Evolutionary conservation across 2,888 invertebrate genomes (phyloP), one percentile per base, ranked within the genome.

Genomic region (Rhabditoides inermis): DNA sequence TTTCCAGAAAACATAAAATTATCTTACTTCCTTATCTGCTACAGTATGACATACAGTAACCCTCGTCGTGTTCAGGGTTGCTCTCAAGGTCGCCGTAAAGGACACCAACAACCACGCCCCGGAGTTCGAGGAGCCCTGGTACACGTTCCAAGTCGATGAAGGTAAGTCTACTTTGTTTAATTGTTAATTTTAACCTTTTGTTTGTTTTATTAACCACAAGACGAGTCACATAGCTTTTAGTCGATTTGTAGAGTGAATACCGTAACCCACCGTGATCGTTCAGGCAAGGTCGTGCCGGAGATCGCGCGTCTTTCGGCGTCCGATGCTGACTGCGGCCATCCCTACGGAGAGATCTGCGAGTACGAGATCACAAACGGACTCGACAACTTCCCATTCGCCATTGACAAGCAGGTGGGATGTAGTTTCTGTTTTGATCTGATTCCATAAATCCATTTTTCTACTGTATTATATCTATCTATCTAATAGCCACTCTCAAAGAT

Each of bases 61-160:
- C 28, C 28, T n/a, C 6, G 22, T 12, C 25, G 6, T 32, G 46
- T 66, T 55, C 53, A 66, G 66, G 3, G 71, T 68, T 7, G 46
- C 66, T 5, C 55, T 73, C 37, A 65, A 65, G 46, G 62, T 95
- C 73, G 88, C 88, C 22, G 91, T 95, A 58, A 86, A 88, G 54
- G 94, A 94, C 80, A 90, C 91, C 68, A 94, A 94, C 81, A 91
- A 92, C 78, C 91, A 87, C 80, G 86, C 88, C 26, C 94, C 94
- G 2, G 86, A 86, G 58, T 94, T 92, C 82, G 82, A 86, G 49
- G 87, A 90, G 76, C 85, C 88, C 35, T 86, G 89, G 47, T 94
- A 92, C 81, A 88, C 89, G 30, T 85, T 86, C 64, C 84, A 88
- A 66, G 85, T 90, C 61, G 90, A 90, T 77, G 94, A 94, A 77